Conservation (phyloP, 2,888 invertebrate species). For the Seira sanloemensis region DNA sequence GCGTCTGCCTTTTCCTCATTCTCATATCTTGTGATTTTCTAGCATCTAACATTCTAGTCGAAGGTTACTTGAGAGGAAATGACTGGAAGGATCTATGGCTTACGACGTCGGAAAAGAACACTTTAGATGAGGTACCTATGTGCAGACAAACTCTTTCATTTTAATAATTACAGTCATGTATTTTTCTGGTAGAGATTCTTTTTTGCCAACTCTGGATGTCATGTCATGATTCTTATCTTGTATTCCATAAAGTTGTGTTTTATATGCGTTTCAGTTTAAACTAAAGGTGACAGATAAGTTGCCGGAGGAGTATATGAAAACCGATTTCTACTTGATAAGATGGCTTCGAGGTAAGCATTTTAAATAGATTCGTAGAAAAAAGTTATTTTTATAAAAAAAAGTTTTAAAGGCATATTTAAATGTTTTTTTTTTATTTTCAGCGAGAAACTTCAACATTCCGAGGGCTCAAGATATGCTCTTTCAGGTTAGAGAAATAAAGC, state of each 20-base stretch:
- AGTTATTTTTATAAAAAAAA: no score
- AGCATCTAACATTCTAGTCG: no score
- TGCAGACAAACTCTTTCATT: no score
- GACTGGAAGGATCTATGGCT: constrained; percentile 8
- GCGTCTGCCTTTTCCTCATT: no score
- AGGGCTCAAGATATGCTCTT: constrained; percentile 22
- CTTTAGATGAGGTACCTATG: constrained; percentile 1
- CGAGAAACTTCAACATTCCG: constrained; percentile 17
- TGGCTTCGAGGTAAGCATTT: constrained; percentile 24
- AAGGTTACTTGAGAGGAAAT: not conserved
- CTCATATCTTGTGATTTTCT: no score
- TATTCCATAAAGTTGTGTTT: not conserved
- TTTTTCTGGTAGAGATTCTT: no score
- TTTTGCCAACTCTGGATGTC: no score
- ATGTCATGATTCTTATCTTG: not conserved
- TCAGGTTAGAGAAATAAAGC: no score
- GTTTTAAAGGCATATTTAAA: no score
- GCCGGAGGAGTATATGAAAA: constrained; percentile 21
- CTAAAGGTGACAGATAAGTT: not conserved
- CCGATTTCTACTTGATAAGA: constrained; percentile 24
- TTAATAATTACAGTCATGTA: no score
- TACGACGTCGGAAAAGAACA: not conserved
- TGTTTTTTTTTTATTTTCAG: no score
- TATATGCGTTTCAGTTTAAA: constrained; percentile 15
- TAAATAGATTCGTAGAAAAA: no score